Evolutionary conservation across 2,797 vertebrate species (phyloP), one percentile per base, ranked within the genome.

Genomic region (Todus mexicanus): DNA sequence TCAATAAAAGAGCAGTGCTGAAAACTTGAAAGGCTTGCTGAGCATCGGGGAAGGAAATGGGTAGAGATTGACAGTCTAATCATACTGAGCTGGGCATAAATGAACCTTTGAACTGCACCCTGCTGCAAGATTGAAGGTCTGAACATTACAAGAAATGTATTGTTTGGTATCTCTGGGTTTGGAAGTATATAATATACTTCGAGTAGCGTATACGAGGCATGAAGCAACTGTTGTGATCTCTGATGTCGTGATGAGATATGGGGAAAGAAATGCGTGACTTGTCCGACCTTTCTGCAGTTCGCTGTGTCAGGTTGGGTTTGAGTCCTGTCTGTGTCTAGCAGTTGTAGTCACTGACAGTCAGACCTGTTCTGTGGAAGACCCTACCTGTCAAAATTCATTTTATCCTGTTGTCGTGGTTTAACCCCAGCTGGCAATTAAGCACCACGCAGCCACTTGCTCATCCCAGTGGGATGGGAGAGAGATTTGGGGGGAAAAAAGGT

Each of bases 71-170:
- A 22, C 63, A 50, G 29, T 86, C 2, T 1, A 64, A 11, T 72
- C 14, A 0, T 14, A 6, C 0, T 68, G 69, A 65, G 2, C 29
- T 42, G 68, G 26, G 61, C 31, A 17, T 60, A 73, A 80, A 38
- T 10, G 64, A 69, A 78, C 69, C 79, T 93, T 91, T 90, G 87
- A 92, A 63, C 66, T 81, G 66, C n/a, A 42, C 57, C 35, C 56
- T 87, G 53, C 60, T 70, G 23, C 6, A 11, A 5, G 31, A 54
- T 42, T 23, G 22, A 61, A 47, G 53, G n/a, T 48, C 70, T 56
- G 56, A 77, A 51, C 38, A 2, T 21, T 45, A 23, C 57, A 84
- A 72, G 45, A 81, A 80, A 21, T 43, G 5, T 38, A 0, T 79
- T 75, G 26, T 50, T 78, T 63, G 75, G 38, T 70, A 22, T 26